These are phyloP conservation scores for Chloroceryle amazona DNA, from an alignment of 2,797 vertebrate species.

Conservation along the genomic window DNA sequence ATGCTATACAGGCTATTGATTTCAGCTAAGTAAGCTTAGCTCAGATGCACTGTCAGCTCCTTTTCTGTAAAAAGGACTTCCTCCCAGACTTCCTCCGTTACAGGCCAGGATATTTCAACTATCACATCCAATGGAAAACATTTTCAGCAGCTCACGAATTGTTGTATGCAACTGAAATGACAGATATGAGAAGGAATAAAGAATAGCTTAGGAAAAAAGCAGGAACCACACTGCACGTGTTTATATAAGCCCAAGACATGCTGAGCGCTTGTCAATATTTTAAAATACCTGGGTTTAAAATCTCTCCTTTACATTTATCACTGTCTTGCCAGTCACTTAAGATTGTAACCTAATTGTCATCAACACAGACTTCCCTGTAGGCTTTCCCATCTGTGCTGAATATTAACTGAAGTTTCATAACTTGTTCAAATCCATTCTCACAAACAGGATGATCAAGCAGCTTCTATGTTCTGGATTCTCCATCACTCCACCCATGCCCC, in stretches of 20 bases:
- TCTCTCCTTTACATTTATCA: background rate
- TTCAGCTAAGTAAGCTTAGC: background rate
- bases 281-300: background rate
- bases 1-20: background rate
- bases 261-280: background rate
- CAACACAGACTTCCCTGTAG: background rate
- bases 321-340: background rate
- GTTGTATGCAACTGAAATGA: background rate
- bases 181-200: background rate
- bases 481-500: no score
- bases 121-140: background rate
- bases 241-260: background rate
- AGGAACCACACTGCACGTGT: background rate
- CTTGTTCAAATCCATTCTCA: background rate
- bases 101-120: background rate
- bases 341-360: background rate
- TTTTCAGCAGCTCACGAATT: background rate
- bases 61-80: background rate
- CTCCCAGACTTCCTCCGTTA: background rate
- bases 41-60: background rate
- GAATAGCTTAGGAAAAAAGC: background rate
- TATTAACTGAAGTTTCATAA: background rate
- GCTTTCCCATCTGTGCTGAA: background rate
- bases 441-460: background rate
- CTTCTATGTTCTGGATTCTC: background rate